Base-by-base conservation (phyloP, 2,888 invertebrate species). In the Pyrocoelia pectoralis region DNA sequence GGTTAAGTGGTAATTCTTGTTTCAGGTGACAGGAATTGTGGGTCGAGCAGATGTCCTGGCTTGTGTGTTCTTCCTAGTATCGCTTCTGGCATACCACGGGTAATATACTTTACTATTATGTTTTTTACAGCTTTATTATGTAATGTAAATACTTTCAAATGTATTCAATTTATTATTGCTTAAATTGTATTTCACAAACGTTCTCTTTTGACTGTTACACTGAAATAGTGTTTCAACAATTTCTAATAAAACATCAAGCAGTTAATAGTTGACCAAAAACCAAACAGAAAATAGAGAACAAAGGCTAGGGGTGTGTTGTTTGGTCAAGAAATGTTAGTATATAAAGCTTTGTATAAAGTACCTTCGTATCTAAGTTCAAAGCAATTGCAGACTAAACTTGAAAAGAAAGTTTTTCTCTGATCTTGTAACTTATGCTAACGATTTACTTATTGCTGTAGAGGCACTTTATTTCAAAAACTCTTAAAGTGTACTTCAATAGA, bases 21-120 rank as follows among this genome's bases (percentile, higher is more conserved):
- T 79, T 58, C 87, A 94, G 94, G 93, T 95, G 60, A 90, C 94
- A 1, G 94, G 93, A 59, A 89, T 94, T 61, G 95, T 95, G 0
- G 95, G 95, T 0, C 83, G 95, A 74, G 95, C 95, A 3, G 95
- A 95, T 79, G 89, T 95, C 1, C 82, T 95, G 59, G 92, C 94
- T 4, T 92, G 93, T 73, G 84, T 92, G 49, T 92, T 94, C 82
- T 93, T 94, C 80, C 85, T 94, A 5, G 84, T 92, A 63, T 91
- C 94, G 0, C 86, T 94, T 67, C 85, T 93, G 33, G 86, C 89
- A 48, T 94, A 94, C 81, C 91, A 92, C 76, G 90, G 91, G 92
- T 93, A 82, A 73, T 60, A 59, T 14, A 46, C 46, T 59, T 43
- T 59, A 53, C 9, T 29, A 55, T 19, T 41, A 19, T 13, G 19